These are phyloP conservation scores for Myiotriccus ornatus DNA, from an alignment of 2,797 vertebrate species.

Conservation along the genomic window DNA sequence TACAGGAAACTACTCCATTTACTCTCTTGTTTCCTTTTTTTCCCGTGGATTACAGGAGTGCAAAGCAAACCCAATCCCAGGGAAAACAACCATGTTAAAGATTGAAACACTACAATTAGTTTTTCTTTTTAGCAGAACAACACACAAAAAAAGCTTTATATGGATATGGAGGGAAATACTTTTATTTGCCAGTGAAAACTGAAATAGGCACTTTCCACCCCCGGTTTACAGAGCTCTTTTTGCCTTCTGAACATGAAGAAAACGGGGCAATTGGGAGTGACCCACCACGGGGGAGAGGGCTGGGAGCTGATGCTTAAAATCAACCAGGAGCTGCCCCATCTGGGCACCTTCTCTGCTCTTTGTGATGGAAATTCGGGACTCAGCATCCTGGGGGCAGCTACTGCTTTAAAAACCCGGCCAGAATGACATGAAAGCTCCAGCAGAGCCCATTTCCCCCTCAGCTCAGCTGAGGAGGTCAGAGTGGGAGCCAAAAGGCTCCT, in stretches of 20 bases:
- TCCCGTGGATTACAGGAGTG: background rate
- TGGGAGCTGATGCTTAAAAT: background rate
- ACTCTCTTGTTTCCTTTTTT: background rate
- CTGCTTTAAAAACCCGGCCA: background rate
- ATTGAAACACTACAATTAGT: rapidly evolving
- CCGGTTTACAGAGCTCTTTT: background rate
- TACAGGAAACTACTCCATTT: background rate
- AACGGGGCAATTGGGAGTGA: background rate
- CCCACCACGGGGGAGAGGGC: background rate
- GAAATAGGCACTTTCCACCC: background rate
- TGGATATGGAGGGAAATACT: background rate
- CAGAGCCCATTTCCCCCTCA: background rate
- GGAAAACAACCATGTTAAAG: background rate
- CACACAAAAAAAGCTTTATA: background rate
- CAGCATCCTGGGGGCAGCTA: background rate
- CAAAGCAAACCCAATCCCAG: background rate
- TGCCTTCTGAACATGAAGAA: background rate
- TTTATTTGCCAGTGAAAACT: background rate
- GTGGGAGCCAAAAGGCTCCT: background rate
- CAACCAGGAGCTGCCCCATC: conserved; percentile 7
- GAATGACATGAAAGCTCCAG: background rate
- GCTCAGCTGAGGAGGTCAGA: background rate
- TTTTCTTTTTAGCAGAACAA: background rate
- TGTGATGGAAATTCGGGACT: conserved; percentile 41
- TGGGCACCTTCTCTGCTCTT: conserved; percentile 13